phyloP scores from a whole-genome alignment of 2,797 vertebrate genomes.

The Myiotriccus ornatus region DNA sequence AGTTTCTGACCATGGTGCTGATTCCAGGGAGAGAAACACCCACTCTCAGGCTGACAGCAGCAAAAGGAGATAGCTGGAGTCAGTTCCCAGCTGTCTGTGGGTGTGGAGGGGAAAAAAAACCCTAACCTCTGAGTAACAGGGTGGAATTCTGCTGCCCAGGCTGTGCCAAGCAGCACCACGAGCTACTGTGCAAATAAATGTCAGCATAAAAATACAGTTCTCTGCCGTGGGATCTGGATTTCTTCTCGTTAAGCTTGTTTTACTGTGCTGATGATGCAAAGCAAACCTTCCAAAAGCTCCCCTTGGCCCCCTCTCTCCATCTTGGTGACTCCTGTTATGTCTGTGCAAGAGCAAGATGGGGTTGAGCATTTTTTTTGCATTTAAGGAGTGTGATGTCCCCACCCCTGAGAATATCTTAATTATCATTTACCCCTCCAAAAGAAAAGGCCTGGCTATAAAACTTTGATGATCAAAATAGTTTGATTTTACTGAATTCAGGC shows the following conservation, averaged over 20 bases:
- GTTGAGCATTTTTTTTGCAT: neutral
- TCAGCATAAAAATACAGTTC: neutral
- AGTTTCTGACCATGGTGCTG: slow-evolving; percentile 50
- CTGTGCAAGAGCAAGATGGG: neutral
- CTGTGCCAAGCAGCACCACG: neutral
- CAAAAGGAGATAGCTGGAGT: neutral
- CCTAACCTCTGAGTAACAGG: neutral
- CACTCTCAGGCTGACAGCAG: neutral
- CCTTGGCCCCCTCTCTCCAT: neutral
- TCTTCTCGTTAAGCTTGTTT: neutral
- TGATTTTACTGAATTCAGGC: neutral
- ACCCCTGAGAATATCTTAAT: neutral
- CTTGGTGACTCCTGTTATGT: neutral
- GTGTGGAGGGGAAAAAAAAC: neutral
- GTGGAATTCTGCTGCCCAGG: neutral
- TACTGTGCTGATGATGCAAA: neutral
- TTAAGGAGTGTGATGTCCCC: neutral
- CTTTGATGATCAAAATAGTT: neutral
- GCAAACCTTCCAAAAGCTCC: neutral
- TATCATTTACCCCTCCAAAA: neutral
- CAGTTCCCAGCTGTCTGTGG: neutral
- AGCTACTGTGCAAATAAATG: neutral
- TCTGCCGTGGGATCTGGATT: neutral
- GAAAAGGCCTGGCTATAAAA: neutral
- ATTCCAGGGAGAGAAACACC: neutral